Base-by-base conservation (phyloP, 2,888 invertebrate genomes). In the Ecliptopera silaceata region DNA sequence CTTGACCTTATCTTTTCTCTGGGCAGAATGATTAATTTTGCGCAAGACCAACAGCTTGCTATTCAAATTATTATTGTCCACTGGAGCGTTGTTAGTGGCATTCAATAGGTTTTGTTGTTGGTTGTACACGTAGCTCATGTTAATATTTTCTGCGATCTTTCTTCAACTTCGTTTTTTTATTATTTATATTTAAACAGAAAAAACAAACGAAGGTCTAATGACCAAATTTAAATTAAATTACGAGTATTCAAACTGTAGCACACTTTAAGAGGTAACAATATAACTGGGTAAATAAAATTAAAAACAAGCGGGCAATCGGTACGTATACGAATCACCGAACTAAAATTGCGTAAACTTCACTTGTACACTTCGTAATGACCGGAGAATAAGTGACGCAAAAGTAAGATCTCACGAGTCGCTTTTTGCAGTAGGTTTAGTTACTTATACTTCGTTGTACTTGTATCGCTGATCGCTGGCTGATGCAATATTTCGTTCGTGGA, bases 1-100 rank as follows among this genome's bases (percentile, higher is more conserved):
- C 78, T 84, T 86, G 46, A 80, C 71, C 68, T 82, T 86, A 70
- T 86, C 80, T 64, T 80, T 87, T 82, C 83, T 79, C 70, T 81
- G 79, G 73, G 59, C 79, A 73, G 68, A 75, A 59, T 74, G 72
- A 65, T 81, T 84, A 60, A 74, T 80, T 51, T 74, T 76, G 56
- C 72, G 77, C 70, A 81, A 75, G 70, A 76, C 69, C 56, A 77
- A 68, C 60, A 79, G 74, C 64, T 74, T 77, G 55, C 76, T 77
- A 20, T 65, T 64, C 59, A 70, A 66, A 49, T 71, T 70, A 56
- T 57, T 29, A 59, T 74, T 63, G 47, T 64, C 60, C 47, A 60
- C 65, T 22, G 60, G 59, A 66, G 74, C 71, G 71, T 74, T 70
- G 73, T 74, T 69, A 70, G 71, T 70, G 42, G 73, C 78, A 59